Evolutionary conservation across 2,797 vertebrate genomes (phyloP).

Genomic region (Loriculus beryllinus): DNA sequence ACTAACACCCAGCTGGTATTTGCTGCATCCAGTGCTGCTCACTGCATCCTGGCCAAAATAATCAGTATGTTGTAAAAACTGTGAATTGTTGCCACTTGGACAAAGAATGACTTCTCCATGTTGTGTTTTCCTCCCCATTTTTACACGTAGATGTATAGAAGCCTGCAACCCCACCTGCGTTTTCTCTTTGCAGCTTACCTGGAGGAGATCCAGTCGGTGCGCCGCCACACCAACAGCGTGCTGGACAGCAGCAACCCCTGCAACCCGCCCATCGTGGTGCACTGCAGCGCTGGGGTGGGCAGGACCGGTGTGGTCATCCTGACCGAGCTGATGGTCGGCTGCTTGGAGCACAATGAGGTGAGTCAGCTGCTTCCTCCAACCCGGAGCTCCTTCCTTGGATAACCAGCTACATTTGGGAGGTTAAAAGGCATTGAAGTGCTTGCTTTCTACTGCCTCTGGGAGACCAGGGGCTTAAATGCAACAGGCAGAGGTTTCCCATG

Average conservation of each 20-base stretch:
- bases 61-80: constrained; percentile 64
- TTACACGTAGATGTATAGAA: neutral
- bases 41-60: constrained; percentile 56
- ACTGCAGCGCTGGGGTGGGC: constrained; percentile 93
- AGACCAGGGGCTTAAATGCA: neutral
- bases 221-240: constrained; percentile 95
- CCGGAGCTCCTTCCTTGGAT: neutral
- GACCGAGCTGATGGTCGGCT: constrained; percentile 95
- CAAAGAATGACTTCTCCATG: neutral
- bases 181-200: constrained; percentile 83
- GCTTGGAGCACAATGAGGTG: constrained; percentile 95
- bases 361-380: neutral
- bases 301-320: constrained; percentile 94
- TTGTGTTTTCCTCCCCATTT: neutral
- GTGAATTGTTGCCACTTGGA: constrained; percentile 41
- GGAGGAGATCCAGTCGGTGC: constrained; percentile 96
- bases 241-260: constrained; percentile 86
- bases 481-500: neutral
- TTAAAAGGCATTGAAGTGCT: neutral
- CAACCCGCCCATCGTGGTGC: constrained; percentile 91
- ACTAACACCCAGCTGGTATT: constrained; percentile 72
- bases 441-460: neutral
- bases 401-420: neutral
- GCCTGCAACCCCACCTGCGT: neutral
- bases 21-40: constrained; percentile 50